A percentile compares a stretch with the other conserved stretches of the same genome.
Conservation (phyloP, 2,797 vertebrate species). For the Clamator glandarius region DNA sequence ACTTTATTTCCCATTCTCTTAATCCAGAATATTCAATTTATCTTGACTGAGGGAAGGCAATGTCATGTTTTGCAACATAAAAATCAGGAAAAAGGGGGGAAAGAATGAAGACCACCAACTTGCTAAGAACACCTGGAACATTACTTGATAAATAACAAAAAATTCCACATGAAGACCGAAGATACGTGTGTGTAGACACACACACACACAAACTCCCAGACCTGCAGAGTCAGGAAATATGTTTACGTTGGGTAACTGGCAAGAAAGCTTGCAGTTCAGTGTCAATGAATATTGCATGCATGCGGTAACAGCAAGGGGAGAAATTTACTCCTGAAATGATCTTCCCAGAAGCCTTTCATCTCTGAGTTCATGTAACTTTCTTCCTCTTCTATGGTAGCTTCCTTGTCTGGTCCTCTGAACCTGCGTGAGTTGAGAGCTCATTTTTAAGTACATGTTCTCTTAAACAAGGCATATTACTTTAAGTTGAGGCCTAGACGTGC, state of each 20-base stretch:
- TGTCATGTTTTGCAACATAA: neutral
- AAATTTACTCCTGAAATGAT: neutral
- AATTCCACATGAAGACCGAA: neutral
- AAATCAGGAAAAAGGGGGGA: neutral
- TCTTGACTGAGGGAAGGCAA: neutral
- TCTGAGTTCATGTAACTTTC: neutral
- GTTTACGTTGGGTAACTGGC: neutral
- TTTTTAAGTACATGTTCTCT: neutral
- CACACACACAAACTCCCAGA: neutral
- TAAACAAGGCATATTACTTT: neutral
- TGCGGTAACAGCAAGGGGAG: neutral
- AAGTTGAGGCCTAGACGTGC: neutral
- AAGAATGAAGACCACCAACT: neutral
- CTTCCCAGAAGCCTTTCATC: neutral
- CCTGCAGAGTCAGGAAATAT: neutral
- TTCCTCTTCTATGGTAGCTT: neutral
- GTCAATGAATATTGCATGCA: neutral
- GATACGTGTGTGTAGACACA: neutral
- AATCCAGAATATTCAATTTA: neutral
- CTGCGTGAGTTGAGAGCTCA: neutral
- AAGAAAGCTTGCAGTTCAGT: neutral
- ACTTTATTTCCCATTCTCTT: neutral
- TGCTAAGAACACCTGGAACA: neutral
- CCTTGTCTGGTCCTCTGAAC: neutral
- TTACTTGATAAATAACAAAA: neutral